Conservation (phyloP, 2,888 invertebrate species). For the Metacarcinus magister region DNA sequence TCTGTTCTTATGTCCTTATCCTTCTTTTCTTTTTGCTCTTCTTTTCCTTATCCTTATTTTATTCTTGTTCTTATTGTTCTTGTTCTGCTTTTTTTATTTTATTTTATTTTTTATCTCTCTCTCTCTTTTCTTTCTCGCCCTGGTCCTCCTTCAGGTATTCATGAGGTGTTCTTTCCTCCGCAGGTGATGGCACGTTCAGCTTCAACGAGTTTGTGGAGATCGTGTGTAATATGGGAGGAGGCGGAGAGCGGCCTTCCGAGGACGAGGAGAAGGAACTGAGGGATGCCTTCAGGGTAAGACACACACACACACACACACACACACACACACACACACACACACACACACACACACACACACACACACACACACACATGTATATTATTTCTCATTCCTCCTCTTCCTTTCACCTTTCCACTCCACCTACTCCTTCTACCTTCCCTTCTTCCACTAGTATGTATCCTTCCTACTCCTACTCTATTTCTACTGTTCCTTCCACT, state of each 20-base stretch:
- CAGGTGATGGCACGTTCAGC: constrained; percentile 84
- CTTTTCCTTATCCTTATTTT: too few relatives aligned
- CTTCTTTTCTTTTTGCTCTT: too few relatives aligned
- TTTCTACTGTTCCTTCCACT: not conserved
- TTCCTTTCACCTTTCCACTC: not conserved
- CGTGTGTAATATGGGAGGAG: constrained; percentile 83
- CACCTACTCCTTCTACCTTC: not conserved
- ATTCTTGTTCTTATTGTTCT: too few relatives aligned
- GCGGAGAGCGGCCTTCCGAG: constrained; percentile 83
- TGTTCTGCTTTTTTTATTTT: not conserved
- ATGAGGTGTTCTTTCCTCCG: not conserved
- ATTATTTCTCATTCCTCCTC: not conserved
- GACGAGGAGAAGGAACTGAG: constrained; percentile 86
- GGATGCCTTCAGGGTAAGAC: constrained; percentile 85
- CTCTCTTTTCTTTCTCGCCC: not conserved
- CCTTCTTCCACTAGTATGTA: too few relatives aligned
- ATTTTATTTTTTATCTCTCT: not conserved
- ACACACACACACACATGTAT: constrained; percentile 10
- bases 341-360: not conserved
- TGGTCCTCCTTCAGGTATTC: not conserved
- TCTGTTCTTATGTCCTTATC: too few relatives aligned
- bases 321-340: constrained; percentile 38
- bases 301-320: constrained; percentile 32
- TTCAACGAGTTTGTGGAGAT: constrained; percentile 84
- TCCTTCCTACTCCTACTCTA: too few relatives aligned